phyloP scores from a whole-genome alignment of 92 coral and sea anemone genomes.

The Desmophyllum pertusum region DNA sequence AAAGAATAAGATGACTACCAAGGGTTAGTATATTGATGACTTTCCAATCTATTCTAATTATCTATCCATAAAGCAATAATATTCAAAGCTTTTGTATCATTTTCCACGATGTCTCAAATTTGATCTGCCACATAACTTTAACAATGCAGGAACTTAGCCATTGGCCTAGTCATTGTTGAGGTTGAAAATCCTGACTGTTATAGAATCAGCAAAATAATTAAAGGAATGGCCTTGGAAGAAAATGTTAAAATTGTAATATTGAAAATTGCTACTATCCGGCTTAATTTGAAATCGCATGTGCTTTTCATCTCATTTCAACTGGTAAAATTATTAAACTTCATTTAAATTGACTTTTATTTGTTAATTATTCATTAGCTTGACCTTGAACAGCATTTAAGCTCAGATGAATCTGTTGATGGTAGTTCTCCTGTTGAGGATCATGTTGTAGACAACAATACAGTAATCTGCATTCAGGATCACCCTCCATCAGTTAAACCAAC shows the following conservation, averaged over 20 bases:
- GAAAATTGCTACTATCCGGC: background rate
- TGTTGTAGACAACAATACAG: background rate
- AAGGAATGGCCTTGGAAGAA: background rate
- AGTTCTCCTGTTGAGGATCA: conserved; percentile 8
- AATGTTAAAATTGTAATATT: too few species aligned
- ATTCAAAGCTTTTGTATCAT: too few species aligned
- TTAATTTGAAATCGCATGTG: background rate
- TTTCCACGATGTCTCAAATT: too few species aligned
- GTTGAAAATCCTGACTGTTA: too few species aligned
- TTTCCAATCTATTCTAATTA: too few species aligned
- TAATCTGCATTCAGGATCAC: conserved; percentile 12
- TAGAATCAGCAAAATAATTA: background rate
- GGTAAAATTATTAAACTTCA: background rate
- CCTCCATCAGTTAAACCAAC: background rate
- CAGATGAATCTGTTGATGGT: conserved; percentile 27
- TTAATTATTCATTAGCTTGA: background rate
- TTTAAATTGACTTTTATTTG: background rate
- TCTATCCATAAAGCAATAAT: too few species aligned
- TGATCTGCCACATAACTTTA: too few species aligned
- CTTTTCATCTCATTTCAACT: background rate
- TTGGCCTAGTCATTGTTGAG: background rate
- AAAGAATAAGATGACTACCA: background rate
- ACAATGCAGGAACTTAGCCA: too few species aligned
- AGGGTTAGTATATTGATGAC: too few species aligned
- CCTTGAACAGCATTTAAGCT: conserved; percentile 12